A percentile compares a stretch with the other conserved stretches of the same genome.
Conservation (phyloP, 2,113 vertebrate genomes). For the Emydocephalus ijimae region DNA sequence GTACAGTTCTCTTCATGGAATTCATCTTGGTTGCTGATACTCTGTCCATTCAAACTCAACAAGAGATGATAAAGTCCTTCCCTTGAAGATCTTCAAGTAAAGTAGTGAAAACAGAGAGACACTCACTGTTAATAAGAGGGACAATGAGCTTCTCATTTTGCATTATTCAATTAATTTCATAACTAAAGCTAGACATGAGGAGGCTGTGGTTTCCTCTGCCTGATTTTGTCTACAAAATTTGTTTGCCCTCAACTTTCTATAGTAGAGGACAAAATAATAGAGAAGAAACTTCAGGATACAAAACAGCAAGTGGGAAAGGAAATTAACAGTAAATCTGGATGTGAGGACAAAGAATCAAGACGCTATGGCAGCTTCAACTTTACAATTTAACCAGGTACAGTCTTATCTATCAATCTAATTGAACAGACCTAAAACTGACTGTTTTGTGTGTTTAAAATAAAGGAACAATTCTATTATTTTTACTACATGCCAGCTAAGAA, state of each 20-base stretch:
- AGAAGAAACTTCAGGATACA: neutral
- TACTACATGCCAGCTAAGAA: neutral
- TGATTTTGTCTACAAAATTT: neutral
- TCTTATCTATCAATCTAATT: neutral
- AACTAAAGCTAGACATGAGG: no score
- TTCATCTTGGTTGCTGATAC: slow-evolving; percentile 30
- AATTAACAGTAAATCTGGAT: neutral
- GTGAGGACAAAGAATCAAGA: neutral
- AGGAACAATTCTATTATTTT: neutral
- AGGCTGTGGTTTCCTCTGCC: no score
- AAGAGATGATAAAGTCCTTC: slow-evolving; percentile 50
- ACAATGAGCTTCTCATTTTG: neutral
- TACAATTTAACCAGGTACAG: neutral
- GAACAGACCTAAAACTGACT: neutral
- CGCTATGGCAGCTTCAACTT: neutral
- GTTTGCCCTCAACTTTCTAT: neutral
- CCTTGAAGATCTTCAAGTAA: slow-evolving; percentile 38
- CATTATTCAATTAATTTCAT: neutral
- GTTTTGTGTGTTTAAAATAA: neutral
- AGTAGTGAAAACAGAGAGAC: neutral
- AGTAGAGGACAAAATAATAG: neutral
- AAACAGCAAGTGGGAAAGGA: neutral
- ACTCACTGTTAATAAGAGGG: neutral
- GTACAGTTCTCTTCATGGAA: slow-evolving; percentile 32
- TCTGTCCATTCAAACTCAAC: slow-evolving; percentile 36